phyloP scores from a whole-genome alignment of 2,888 invertebrate genomes.

The Syrphus vitripennis region DNA sequence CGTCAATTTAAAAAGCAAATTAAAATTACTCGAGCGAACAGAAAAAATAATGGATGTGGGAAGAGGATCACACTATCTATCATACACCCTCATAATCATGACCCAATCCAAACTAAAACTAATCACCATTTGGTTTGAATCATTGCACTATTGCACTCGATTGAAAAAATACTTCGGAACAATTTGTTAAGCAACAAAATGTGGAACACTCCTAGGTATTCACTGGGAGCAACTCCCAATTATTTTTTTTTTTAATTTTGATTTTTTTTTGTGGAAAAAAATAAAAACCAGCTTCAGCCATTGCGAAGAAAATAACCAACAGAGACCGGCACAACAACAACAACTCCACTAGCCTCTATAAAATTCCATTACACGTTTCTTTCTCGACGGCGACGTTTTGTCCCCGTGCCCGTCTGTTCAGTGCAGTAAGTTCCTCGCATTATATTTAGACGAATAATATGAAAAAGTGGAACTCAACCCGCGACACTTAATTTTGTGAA shows the following conservation, averaged over 20 bases:
- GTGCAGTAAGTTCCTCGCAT: conserved; percentile 21
- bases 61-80: conserved; percentile 30
- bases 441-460: conserved; percentile 59
- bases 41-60: conserved; percentile 18
- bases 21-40: conserved; percentile 46
- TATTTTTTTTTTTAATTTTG: too few relatives aligned
- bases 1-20: conserved; percentile 41
- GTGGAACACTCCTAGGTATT: not conserved
- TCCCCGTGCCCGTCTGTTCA: conserved; percentile 4
- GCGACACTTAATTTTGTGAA: conserved; percentile 51
- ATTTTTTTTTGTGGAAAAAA: not conserved
- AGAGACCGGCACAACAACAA: conserved; percentile 62
- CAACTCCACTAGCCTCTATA: conserved; percentile 19
- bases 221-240: conserved; percentile 19
- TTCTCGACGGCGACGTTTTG: conserved; percentile 30
- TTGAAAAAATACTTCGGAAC: not conserved
- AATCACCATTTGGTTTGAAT: conserved; percentile 39
- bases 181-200: conserved; percentile 10
- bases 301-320: conserved; percentile 31
- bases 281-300: conserved; percentile 15
- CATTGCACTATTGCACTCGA: conserved; percentile 21
- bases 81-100: conserved; percentile 51
- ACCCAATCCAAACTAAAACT: conserved; percentile 21
- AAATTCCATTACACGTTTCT: conserved; percentile 69
- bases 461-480: conserved; percentile 37